Evolutionary conservation across 2,888 invertebrate species (phyloP).

Genomic region (Hirtodrosophila histrioides): DNA sequence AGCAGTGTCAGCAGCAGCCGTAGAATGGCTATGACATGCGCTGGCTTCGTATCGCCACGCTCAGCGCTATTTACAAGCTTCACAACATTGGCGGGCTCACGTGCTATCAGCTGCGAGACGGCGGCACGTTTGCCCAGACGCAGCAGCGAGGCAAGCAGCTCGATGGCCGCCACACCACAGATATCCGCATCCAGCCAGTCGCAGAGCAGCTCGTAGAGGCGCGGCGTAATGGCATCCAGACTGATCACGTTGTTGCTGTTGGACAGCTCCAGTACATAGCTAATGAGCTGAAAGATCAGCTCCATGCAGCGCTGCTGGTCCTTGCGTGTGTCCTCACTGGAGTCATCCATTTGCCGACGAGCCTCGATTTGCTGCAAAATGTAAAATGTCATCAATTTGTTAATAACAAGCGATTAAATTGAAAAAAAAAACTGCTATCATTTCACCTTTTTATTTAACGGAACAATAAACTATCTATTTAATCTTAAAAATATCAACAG

Average conservation of each 20-base stretch:
- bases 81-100: slow-evolving; percentile 72
- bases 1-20: slow-evolving; percentile 76
- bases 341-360: slow-evolving; percentile 70
- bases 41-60: slow-evolving; percentile 69
- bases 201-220: slow-evolving; percentile 77
- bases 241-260: slow-evolving; percentile 73
- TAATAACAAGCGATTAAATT: too few relatives aligned
- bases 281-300: slow-evolving; percentile 75
- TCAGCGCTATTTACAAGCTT: slow-evolving; percentile 77
- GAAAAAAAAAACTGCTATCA: too few relatives aligned
- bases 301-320: slow-evolving; percentile 79
- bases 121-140: slow-evolving; percentile 61
- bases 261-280: slow-evolving; percentile 74
- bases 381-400: too few relatives aligned
- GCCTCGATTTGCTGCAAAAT: slow-evolving; percentile 67
- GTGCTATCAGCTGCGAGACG: slow-evolving; percentile 68
- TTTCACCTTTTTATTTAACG: too few relatives aligned
- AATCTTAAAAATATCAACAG: too few relatives aligned
- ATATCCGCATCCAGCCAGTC: slow-evolving; percentile 79
- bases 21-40: slow-evolving; percentile 75
- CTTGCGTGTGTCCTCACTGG: slow-evolving; percentile 79
- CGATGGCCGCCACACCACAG: slow-evolving; percentile 78
- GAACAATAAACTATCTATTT: too few relatives aligned
- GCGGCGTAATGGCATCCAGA: slow-evolving; percentile 77
- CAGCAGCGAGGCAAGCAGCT: slow-evolving; percentile 72